These are phyloP conservation scores for Penaeus chinensis DNA, from an alignment of 1,140 invertebrate species.

Conservation along the genomic window DNA sequence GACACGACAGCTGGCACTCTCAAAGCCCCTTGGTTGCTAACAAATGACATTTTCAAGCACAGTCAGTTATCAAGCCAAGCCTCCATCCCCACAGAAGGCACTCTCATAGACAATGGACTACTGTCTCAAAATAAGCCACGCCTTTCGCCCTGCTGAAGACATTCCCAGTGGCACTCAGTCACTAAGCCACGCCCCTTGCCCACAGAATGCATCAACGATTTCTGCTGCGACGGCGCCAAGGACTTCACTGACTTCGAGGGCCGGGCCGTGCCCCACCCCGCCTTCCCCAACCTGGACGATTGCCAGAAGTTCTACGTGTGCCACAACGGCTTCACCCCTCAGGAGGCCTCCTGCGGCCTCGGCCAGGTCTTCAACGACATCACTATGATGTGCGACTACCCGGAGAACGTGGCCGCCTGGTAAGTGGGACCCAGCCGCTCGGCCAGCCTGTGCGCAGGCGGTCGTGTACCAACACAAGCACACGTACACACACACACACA, in stretches of 20 bases:
- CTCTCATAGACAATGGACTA: too few species aligned
- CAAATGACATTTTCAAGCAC: too few species aligned
- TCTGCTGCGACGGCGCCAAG: conserved; percentile 76
- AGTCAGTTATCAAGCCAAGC: too few species aligned
- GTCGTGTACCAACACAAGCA: too few species aligned
- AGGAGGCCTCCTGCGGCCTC: conserved; percentile 84
- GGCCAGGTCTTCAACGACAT: conserved; percentile 90
- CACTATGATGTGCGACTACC: conserved; percentile 82
- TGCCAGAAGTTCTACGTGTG: conserved; percentile 92
- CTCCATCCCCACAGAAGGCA: too few species aligned
- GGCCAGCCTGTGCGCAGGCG: not conserved
- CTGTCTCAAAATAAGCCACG: too few species aligned
- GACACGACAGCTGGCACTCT: too few species aligned
- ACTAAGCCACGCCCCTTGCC: not conserved
- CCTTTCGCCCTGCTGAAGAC: too few species aligned
- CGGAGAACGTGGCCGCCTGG: conserved; percentile 90
- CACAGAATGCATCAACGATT: conserved; percentile 74
- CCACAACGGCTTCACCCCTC: conserved; percentile 84
- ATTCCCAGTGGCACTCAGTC: too few species aligned
- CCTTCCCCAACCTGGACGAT: conserved; percentile 85
- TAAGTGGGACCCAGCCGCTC: conserved; percentile 69
- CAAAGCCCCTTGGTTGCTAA: too few species aligned
- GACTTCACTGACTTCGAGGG: conserved; percentile 75
- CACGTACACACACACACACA: too few species aligned
- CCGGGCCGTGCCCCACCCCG: conserved; percentile 83